Percentiles rank a stretch among this genome's conserved stretches.
phyloP scores from a whole-genome alignment of 2,113 vertebrate species.

The Nestor notabilis region DNA sequence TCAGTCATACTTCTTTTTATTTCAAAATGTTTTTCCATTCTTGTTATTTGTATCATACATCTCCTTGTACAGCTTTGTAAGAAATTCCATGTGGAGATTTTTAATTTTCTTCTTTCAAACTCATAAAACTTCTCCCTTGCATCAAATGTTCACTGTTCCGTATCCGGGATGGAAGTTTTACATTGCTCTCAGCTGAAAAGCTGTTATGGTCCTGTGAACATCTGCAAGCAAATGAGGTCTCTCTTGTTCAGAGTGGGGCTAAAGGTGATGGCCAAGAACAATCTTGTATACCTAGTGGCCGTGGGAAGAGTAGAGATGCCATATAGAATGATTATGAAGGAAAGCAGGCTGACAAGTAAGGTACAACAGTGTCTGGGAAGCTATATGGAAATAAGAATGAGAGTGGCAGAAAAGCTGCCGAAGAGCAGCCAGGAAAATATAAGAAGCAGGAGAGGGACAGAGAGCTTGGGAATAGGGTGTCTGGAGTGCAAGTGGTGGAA shows the following conservation, averaged over 20 bases:
- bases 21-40: constrained; percentile 19
- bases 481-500: background rate
- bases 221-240: background rate
- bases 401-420: background rate
- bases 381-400: background rate
- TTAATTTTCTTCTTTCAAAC: background rate
- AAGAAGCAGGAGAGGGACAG: background rate
- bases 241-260: background rate
- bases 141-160: background rate
- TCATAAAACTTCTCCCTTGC: background rate
- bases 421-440: background rate
- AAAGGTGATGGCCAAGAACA: background rate
- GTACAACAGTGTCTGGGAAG: background rate
- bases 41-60: background rate
- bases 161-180: background rate
- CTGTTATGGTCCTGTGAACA: background rate
- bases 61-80: background rate
- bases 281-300: background rate
- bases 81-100: background rate
- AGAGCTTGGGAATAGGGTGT: background rate
- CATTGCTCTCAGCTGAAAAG: background rate
- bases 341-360: background rate
- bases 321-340: background rate
- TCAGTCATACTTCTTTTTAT: background rate
- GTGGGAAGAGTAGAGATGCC: background rate